Evolutionary conservation across 2,113 vertebrate species (phyloP), one percentile per base, ranked within the genome.

Genomic region (Columbina picui): DNA sequence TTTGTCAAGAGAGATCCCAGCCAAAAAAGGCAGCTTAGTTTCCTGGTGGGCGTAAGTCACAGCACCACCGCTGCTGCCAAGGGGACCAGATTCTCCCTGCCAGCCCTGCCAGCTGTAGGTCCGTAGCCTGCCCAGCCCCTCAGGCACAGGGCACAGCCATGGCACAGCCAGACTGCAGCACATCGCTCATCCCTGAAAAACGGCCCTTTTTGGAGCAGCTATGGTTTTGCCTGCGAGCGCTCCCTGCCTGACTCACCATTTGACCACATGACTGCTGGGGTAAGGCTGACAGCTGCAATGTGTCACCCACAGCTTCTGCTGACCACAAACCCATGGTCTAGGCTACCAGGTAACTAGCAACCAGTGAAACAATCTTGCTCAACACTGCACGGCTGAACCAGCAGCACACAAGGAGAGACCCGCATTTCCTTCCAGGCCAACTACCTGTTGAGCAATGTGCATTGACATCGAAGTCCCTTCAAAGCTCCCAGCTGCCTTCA

Each of bases 221-320:
- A 30, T 12, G 20, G 21, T 38, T 81, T 43, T 20, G 14, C 11
- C 47, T 47, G 52, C 0, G 3, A 23, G 27, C 15, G 47, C 64
- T 73, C 63, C 69, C 69, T 26, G 47, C n/a, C 81, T 68, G 49
- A 25, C 65, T 89, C 70, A 32, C 59, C 14, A 5, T 25, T 45
- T 50, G n/a, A 17, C 47, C 70, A 25, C 25, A 7, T 4, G 29
- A 25, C 65, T 57, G 19, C 29, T n/a, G 41, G 41, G 70, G 52
- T 21, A 22, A 57, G 53, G 43, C 53, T 81, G 39, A 27, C 1
- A 1, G 27, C 17, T 1, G 0, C 11, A 50, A 29, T 0, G 1
- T 1, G 1, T 47, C 69, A 49, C 26, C 70, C 49, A 16, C 8
- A 4, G 69, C 10, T 87, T 71, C 64, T 43, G 23, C 55, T 60